Conservation (phyloP, 2,888 invertebrate species). For the Invenusta paracnida region DNA sequence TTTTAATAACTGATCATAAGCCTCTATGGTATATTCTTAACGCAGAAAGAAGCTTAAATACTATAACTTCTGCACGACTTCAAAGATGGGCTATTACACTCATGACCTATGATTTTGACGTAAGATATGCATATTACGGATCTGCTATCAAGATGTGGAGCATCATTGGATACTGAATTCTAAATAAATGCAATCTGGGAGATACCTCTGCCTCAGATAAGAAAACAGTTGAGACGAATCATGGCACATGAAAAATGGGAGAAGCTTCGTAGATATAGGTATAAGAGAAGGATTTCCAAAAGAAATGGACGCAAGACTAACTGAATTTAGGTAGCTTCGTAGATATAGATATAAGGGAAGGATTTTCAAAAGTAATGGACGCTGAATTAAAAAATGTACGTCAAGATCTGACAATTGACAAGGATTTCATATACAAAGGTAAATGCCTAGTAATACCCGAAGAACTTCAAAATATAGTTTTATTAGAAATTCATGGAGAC, state of each 20-base stretch:
- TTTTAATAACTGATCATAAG: no score
- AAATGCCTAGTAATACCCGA: not conserved
- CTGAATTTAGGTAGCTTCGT: no score
- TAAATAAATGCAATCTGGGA: not conserved
- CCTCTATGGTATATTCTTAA: no score
- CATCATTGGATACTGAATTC: not conserved
- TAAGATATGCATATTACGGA: not conserved
- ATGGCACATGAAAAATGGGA: not conserved
- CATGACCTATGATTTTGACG: not conserved
- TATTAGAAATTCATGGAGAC: slow-evolving; percentile 12
- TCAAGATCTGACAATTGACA: not conserved
- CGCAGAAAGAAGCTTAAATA: no score
- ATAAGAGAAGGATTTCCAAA: slow-evolving; percentile 26
- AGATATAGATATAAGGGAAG: no score
- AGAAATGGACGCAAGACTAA: slow-evolving; percentile 5
- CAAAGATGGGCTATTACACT: no score
- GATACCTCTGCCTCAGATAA: not conserved
- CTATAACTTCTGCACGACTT: no score
- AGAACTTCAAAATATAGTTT: not conserved
- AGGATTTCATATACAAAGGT: not conserved
- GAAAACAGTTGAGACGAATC: not conserved
- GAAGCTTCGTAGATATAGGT: not conserved
- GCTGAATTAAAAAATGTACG: not conserved
- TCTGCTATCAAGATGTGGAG: not conserved
- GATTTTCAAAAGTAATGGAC: slow-evolving; percentile 14